Conservation (phyloP, 92 coral and sea anemone species). For the Palythoa grandiflora region DNA sequence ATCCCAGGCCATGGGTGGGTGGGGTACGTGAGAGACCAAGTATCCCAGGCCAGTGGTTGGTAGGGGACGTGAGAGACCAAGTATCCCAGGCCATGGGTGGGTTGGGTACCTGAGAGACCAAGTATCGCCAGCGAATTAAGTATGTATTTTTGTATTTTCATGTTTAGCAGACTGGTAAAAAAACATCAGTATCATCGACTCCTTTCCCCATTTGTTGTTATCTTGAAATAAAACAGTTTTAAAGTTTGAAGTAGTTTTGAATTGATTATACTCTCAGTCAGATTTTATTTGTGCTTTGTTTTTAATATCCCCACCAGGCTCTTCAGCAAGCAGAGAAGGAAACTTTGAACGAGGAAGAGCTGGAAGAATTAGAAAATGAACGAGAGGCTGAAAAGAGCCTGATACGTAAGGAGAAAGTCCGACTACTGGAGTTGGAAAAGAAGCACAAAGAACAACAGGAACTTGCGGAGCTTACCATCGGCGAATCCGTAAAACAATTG, state of each 20-base stretch:
- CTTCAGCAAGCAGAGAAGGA: slow-evolving; percentile 99
- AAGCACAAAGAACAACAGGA: slow-evolving; percentile 99
- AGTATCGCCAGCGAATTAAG: no score
- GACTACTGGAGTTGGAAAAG: slow-evolving; percentile 96
- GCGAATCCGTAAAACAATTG: slow-evolving; percentile 94
- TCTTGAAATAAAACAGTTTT: background rate
- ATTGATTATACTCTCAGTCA: background rate
- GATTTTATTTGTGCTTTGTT: background rate
- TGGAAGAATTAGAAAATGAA: slow-evolving; percentile 96
- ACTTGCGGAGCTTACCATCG: slow-evolving; percentile 93
- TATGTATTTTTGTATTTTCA: no score
- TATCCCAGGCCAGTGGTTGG: no score
- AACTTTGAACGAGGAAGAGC: slow-evolving; percentile 93
- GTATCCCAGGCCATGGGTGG: no score
- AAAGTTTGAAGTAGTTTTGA: background rate
- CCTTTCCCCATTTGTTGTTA: background rate
- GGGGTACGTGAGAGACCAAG: no score
- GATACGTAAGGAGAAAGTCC: slow-evolving; percentile 95
- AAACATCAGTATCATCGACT: no score
- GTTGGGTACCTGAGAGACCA: no score
- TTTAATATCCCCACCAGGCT: slow-evolving; percentile 57
- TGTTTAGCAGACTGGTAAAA: no score
- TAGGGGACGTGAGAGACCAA: no score
- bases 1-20: no score
- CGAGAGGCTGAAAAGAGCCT: slow-evolving; percentile 96